phyloP scores from a whole-genome alignment of 2,113 vertebrate genomes.

The Petroica traversi region DNA sequence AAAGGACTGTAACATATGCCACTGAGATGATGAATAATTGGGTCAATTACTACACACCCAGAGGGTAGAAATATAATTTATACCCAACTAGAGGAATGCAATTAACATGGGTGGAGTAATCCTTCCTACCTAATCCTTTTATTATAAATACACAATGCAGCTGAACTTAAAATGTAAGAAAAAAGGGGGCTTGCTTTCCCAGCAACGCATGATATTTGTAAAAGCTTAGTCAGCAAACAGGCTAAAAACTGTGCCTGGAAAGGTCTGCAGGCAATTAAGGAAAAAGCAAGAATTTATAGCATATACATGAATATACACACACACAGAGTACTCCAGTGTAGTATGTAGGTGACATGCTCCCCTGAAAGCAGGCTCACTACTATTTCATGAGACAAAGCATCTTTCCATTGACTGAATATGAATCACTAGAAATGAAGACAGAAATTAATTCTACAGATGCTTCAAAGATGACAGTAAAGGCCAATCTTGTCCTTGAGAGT shows the following conservation, averaged over 20 bases:
- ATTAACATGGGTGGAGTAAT: conserved; percentile 60
- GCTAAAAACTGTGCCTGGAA: neutral
- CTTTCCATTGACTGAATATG: neutral
- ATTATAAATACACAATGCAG: conserved; percentile 37
- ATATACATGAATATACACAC: neutral
- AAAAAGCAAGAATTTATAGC: neutral
- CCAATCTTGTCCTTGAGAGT: neutral
- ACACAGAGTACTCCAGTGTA: neutral
- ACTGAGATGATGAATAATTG: conserved; percentile 9
- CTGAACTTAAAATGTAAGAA: neutral
- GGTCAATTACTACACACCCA: conserved; percentile 17
- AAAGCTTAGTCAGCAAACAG: neutral
- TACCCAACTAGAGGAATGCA: conserved; percentile 6
- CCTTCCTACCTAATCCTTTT: conserved; percentile 44
- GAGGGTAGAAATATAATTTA: conserved; percentile 22
- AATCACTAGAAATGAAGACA: neutral
- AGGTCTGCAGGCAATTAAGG: neutral
- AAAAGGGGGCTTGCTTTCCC: neutral
- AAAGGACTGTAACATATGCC: neutral
- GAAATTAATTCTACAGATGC: neutral
- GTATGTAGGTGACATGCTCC: neutral
- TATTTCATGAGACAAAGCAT: neutral
- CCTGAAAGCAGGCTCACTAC: neutral
- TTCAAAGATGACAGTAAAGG: neutral
- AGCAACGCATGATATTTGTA: neutral